Percentiles rank a stretch among this genome's conserved stretches.
These are phyloP conservation scores for Augochlorella aurata DNA, from an alignment of 2,888 invertebrate species.

Conservation along the genomic window DNA sequence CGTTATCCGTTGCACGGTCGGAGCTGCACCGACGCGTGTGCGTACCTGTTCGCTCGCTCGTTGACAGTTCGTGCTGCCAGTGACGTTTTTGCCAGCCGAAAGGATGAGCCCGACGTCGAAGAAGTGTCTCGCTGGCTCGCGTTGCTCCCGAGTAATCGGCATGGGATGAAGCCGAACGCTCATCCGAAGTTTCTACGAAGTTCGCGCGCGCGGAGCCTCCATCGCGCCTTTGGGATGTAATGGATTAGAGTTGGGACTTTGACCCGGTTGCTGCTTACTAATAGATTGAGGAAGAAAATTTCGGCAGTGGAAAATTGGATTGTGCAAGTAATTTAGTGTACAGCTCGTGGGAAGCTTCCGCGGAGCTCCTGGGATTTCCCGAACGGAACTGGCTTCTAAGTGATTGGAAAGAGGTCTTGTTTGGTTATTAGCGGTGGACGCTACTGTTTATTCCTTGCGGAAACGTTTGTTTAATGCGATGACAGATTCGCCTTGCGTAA, in stretches of 20 bases:
- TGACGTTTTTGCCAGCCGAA: conserved; percentile 3
- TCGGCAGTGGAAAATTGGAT: neutral
- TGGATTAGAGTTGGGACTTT: conserved; percentile 10
- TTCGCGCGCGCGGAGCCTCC: neutral
- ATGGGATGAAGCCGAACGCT: neutral
- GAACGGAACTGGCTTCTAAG: neutral
- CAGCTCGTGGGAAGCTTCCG: neutral
- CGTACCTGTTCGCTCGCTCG: neutral
- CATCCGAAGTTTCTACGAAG: neutral
- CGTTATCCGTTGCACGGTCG: conserved; percentile 11
- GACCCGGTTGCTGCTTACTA: neutral
- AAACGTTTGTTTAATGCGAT: no score
- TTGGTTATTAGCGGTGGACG: no score
- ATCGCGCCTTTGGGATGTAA: neutral
- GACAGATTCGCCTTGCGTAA: neutral
- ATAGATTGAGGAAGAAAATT: neutral
- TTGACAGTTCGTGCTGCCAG: neutral
- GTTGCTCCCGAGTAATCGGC: conserved; percentile 1
- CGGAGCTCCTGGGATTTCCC: neutral
- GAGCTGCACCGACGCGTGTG: neutral
- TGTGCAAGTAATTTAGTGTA: neutral
- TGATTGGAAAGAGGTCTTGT: neutral
- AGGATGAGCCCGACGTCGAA: neutral
- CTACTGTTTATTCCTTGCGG: neutral
- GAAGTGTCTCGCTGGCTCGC: neutral